Conservation (phyloP, 2,888 invertebrate species). For the Phorcus lineatus region DNA sequence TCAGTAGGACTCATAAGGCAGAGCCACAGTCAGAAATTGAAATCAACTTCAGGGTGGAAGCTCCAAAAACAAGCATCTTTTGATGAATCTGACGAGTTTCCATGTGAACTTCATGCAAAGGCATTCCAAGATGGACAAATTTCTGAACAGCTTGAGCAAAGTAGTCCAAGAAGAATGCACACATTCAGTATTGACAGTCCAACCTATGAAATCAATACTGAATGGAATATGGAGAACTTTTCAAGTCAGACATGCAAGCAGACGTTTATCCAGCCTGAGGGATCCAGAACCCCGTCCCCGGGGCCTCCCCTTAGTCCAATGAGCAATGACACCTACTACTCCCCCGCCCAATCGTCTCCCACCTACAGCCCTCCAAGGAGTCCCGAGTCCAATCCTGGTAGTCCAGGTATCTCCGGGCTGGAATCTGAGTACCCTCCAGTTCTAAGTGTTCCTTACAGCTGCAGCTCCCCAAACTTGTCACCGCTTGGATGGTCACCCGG, state of each 20-base stretch:
- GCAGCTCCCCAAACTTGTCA: not conserved
- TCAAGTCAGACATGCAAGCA: conserved; percentile 57
- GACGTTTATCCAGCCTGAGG: conserved; percentile 45
- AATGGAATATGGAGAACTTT: conserved; percentile 54
- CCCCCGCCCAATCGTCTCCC: conserved; percentile 39
- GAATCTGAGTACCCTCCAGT: conserved; percentile 8
- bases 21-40: too few species aligned
- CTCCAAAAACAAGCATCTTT: too few species aligned
- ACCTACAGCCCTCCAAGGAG: conserved; percentile 32
- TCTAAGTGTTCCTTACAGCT: conserved; percentile 21
- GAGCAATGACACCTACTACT: conserved; percentile 57
- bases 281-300: not conserved
- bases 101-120: too few species aligned
- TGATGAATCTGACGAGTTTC: too few species aligned
- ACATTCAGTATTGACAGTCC: conserved; percentile 70
- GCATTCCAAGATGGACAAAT: too few species aligned
- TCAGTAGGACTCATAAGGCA: too few species aligned
- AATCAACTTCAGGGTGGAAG: too few species aligned
- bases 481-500: conserved; percentile 25
- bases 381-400: conserved; percentile 35
- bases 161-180: not conserved
- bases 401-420: not conserved
- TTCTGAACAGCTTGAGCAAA: not conserved
- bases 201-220: conserved; percentile 57
- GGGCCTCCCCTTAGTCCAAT: conserved; percentile 59